phyloP scores from a whole-genome alignment of 2,888 invertebrate species.

The Lasioglossum oenotherae region DNA sequence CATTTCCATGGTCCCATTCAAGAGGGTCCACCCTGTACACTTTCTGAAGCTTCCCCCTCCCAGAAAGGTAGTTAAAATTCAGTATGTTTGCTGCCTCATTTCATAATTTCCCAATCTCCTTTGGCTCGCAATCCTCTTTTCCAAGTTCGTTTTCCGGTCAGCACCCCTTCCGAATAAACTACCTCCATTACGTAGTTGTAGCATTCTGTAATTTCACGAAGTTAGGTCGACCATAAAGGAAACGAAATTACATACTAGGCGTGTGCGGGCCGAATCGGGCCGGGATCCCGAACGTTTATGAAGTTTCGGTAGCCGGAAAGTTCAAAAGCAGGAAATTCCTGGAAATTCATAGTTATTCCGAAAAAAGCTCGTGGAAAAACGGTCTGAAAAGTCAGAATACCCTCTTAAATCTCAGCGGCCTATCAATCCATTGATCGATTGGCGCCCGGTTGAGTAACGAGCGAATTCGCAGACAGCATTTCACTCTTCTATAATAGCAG shows the following conservation, averaged over 20 bases:
- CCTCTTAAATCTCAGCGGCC: neutral
- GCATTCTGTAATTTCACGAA: neutral
- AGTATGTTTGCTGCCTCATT: neutral
- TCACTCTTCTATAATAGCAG: neutral
- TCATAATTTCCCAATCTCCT: neutral
- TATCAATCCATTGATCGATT: neutral
- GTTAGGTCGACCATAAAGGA: neutral
- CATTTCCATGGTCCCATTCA: neutral
- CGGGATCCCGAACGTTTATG: too few relatives aligned
- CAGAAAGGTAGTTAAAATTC: neutral
- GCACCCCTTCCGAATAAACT: neutral
- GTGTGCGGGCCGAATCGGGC: too few relatives aligned
- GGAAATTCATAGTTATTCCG: neutral
- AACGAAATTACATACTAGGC: neutral
- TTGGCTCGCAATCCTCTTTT: neutral
- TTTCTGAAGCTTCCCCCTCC: neutral
- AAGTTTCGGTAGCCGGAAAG: too few relatives aligned
- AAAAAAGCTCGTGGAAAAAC: neutral
- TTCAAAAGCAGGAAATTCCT: too few relatives aligned
- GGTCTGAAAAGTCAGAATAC: neutral
- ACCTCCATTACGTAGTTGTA: neutral
- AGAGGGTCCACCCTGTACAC: neutral
- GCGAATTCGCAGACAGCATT: slow-evolving; percentile 8
- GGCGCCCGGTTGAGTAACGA: neutral
- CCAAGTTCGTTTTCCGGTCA: neutral